Evolutionary conservation across 2,113 vertebrate genomes (phyloP), one percentile per base, ranked within the genome.

Genomic region (Caranx ignobilis): DNA sequence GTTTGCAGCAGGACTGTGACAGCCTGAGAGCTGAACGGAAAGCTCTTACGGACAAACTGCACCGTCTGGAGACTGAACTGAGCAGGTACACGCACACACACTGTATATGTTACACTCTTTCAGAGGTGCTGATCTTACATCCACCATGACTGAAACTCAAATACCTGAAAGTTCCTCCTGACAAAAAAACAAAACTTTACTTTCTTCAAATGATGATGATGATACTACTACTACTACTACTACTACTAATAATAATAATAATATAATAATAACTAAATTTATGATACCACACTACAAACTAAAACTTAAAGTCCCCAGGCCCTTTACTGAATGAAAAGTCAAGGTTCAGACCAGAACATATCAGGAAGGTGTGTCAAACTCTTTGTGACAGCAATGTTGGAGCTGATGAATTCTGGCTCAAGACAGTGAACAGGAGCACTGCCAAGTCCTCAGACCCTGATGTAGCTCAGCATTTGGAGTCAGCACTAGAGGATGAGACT

Each of bases 1-100:
- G 88, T 90, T 91, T 99, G 88, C 96, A 99, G 94, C 91, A 91
- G 11, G 97, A 98, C 89, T 98, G 97, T 86, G 93, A 88, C 65
- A 88, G 93, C 64, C 95, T 99, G 71, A 96, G 94, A 89, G 93
- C 92, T 19, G 97, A 99, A 82, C 97, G 97, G 73, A 93, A 86
- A 62, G 75, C 87, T 16, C 94, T 99, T 12, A 86, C 93, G 35
- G 95, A 96, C 75, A 96, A 96, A 89, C 94, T 99, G 86, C 95
- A 96, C 26, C 91, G 83, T 21, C 95, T 97, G 79, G 97, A 98
- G 91, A 89, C 93, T 21, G 97, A 98, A 89, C 95, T 99, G 64
- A 96, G 95, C 92, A 97, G 97, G 98, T 98, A 92, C 68, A 45
- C 32, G 61, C 9, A 73, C 16, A 16, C 34, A 50, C 37, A 68